phyloP scores from a whole-genome alignment of 2,888 invertebrate species.

The Leptinotarsa juncta region DNA sequence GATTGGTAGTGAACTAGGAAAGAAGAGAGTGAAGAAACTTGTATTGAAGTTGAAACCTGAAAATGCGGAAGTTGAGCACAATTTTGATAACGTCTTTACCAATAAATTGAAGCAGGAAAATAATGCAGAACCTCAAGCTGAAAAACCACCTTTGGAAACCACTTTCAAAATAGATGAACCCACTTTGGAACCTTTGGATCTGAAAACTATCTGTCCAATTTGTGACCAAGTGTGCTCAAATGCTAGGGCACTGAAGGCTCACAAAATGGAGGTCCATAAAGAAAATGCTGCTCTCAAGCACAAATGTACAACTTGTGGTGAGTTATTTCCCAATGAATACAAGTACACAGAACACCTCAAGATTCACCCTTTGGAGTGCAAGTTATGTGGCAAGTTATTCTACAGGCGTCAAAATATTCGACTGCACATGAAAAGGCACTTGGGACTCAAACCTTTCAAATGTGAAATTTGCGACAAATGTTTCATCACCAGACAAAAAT shows the following conservation, averaged over 20 bases:
- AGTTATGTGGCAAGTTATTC: constrained; percentile 83
- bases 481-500: constrained; percentile 84
- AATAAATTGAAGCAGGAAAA: constrained; percentile 60
- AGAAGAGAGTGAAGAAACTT: constrained; percentile 60
- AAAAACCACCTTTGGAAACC: constrained; percentile 41
- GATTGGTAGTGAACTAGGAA: constrained; percentile 55
- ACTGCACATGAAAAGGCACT: constrained; percentile 82
- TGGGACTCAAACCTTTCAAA: constrained; percentile 75
- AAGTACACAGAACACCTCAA: constrained; percentile 80
- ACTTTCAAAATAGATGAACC: constrained; percentile 43
- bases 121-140: constrained; percentile 58
- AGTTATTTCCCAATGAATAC: constrained; percentile 76
- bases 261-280: constrained; percentile 67
- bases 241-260: constrained; percentile 62
- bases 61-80: constrained; percentile 59
- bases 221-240: constrained; percentile 58
- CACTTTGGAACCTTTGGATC: constrained; percentile 32
- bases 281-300: constrained; percentile 60
- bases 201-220: constrained; percentile 55
- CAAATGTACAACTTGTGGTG: constrained; percentile 74
- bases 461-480: constrained; percentile 86
- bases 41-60: constrained; percentile 58
- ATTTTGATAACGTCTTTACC: constrained; percentile 64
- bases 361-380: constrained; percentile 85
- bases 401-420: constrained; percentile 79